phyloP scores from a whole-genome alignment of 2,888 invertebrate genomes.

The Ischnus inquisitorius region DNA sequence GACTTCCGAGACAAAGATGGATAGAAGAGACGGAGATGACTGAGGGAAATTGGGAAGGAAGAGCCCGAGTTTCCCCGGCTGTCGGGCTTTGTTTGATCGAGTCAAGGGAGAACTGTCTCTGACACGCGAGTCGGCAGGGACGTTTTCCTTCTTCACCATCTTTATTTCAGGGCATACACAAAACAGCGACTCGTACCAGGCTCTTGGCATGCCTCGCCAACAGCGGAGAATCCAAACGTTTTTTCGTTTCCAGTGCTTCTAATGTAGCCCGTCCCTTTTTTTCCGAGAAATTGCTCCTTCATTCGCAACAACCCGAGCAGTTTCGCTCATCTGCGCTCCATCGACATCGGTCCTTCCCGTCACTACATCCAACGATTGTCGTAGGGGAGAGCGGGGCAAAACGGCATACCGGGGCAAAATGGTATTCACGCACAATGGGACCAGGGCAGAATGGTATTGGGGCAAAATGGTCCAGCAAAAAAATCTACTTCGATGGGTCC shows the following conservation, averaged over 20 bases:
- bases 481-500: too few relatives aligned
- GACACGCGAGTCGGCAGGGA: constrained; percentile 54
- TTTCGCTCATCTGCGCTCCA: background rate
- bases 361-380: constrained; percentile 1
- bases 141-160: constrained; percentile 30
- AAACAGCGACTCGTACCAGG: background rate
- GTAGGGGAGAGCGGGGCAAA: too few relatives aligned
- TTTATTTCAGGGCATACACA: constrained; percentile 39
- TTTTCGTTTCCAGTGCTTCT: background rate
- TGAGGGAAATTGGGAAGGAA: constrained; percentile 33
- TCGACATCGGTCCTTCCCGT: background rate
- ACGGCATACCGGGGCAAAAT: too few relatives aligned
- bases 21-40: constrained; percentile 36
- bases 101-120: constrained; percentile 64
- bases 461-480: too few relatives aligned
- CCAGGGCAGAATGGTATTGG: too few relatives aligned
- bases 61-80: constrained; percentile 31
- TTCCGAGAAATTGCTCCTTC: background rate
- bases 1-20: constrained; percentile 23
- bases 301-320: background rate
- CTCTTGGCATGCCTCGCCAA: constrained; percentile 23
- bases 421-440: too few relatives aligned
- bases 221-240: constrained; percentile 10
- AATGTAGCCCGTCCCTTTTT: background rate
- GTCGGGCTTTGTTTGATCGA: constrained; percentile 64